phyloP scores from a whole-genome alignment of 2,113 vertebrate species.

The Saimiri boliviensis region DNA sequence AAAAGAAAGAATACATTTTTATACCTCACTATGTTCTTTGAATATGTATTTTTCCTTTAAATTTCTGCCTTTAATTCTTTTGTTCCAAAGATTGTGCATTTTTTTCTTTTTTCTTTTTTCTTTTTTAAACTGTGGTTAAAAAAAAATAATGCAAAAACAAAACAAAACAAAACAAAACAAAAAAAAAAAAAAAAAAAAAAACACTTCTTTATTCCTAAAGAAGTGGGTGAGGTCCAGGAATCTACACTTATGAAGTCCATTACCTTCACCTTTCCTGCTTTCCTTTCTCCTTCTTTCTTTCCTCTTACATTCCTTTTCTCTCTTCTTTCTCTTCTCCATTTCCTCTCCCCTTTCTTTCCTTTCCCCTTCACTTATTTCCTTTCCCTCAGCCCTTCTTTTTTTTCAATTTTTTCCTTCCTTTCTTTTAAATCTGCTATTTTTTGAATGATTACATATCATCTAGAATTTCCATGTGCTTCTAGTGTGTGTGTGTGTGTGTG shows the following conservation, averaged over 20 bases:
- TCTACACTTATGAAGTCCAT: too few species aligned
- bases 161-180: too few species aligned
- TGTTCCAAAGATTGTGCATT: conserved; percentile 92
- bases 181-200: too few species aligned
- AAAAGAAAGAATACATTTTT: conserved; percentile 92
- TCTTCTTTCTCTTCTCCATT: background rate
- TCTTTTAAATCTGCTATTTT: background rate
- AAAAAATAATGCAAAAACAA: conserved; percentile 83
- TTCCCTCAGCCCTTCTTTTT: background rate
- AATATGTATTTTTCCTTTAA: conserved; percentile 92
- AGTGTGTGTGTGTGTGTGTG: too few species aligned
- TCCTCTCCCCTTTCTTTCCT: background rate
- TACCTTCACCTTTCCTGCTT: background rate
- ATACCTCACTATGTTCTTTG: conserved; percentile 93
- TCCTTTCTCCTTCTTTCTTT: background rate
- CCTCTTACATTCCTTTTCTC: background rate
- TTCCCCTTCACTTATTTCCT: background rate
- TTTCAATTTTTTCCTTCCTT: background rate
- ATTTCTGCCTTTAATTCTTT: conserved; percentile 92
- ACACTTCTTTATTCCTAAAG: too few species aligned
- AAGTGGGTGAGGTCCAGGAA: too few species aligned
- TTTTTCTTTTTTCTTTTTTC: conserved; percentile 69
- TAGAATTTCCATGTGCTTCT: too few species aligned
- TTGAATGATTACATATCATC: too few species aligned
- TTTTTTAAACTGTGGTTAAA: conserved; percentile 87